phyloP scores from a whole-genome alignment of 2,797 vertebrate genomes.

The Sebastes vulpes region DNA sequence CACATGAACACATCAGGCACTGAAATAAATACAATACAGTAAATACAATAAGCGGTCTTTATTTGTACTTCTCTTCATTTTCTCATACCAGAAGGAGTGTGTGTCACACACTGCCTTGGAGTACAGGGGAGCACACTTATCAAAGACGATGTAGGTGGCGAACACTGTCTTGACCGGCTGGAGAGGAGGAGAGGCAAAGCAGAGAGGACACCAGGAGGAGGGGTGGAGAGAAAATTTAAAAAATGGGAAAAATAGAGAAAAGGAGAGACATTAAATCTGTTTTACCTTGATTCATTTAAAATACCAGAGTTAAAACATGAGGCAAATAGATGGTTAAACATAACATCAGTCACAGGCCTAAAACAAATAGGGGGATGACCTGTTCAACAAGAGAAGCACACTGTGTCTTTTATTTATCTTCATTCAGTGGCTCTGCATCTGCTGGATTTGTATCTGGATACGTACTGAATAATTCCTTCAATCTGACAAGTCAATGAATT shows the following conservation, averaged over 20 bases:
- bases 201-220: background rate
- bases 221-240: background rate
- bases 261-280: background rate
- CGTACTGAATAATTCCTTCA: background rate
- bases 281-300: background rate
- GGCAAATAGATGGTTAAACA: background rate
- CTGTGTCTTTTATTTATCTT: background rate
- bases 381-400: background rate
- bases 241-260: background rate
- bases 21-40: background rate
- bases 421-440: background rate
- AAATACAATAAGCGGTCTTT: background rate
- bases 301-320: background rate
- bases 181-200: constrained; percentile 44
- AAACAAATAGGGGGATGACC: background rate
- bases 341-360: background rate
- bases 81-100: background rate
- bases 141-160: constrained; percentile 83
- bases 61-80: constrained; percentile 18
- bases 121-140: constrained; percentile 84
- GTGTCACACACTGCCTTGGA: constrained; percentile 82
- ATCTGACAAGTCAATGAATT: background rate
- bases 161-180: constrained; percentile 87
- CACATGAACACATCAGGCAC: background rate
- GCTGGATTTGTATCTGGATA: background rate